Base-by-base conservation (phyloP, 1,140 invertebrate genomes). In the Panagrolaimus sp. region DNA sequence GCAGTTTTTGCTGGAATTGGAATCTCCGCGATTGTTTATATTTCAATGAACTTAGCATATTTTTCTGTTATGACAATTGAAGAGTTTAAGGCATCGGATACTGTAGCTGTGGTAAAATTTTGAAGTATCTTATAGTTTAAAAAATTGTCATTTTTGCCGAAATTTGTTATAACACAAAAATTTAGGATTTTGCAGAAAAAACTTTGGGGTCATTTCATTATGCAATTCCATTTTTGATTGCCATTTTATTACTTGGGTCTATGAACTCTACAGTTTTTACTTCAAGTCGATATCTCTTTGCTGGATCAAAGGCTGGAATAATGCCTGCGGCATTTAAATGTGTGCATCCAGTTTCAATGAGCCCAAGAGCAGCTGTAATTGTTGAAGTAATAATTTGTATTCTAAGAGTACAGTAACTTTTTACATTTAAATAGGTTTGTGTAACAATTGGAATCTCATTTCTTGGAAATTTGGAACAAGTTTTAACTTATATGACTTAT, bases 261-360 rank as follows among this genome's bases (percentile, higher is more conserved):
- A 63, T 78, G 27, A 78, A 78, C 46, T 78, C 69, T 14, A 78
- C 70, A 44, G 76, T 78, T 27, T 78, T 78, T 51, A 65, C 61
- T 53, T 68, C 68, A 14, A 66, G 67, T 13, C 14, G 70, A n/a
- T 71, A 71, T 27, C 11, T 71, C 4, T 47, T 47, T n/a, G 51
- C 69, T 9, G 70, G 70, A 31, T 47, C 70, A 16, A 64, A 48
- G 11, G 64, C 74, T n/a, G 11, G 31, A 23, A 45, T 64, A 25
- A 16, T 70, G 43, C 69, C 69, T 8, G 16, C n/a, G 8, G 16
- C 23, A n/a, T 57, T 70, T 45, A 44, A 20, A 38, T 70, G 45
- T 31, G 46, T 25, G 9, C 69, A 70, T 71, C 67, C 67, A 38
- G n/a, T 16, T n/a, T 43, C 68, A 5, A 31, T 38, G 25, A 63